Percentiles rank a stretch among this genome's conserved stretches.
These are phyloP conservation scores for Scolanthus callimorphus DNA, from an alignment of 92 coral and sea anemone species.

Conservation along the genomic window DNA sequence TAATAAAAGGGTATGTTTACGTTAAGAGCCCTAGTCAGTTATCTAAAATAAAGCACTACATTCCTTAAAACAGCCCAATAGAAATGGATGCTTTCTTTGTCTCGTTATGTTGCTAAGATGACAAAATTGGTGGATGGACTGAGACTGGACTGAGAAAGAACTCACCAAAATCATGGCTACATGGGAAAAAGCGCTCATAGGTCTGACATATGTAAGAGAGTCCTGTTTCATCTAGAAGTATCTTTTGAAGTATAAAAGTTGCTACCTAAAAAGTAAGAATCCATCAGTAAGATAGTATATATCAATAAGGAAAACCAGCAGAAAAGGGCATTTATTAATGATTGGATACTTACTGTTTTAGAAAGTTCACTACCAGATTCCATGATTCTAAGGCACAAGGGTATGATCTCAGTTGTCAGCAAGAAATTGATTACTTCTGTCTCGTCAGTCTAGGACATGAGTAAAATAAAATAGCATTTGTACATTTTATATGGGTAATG, in stretches of 20 bases:
- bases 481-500: no score
- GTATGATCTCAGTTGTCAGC: slow-evolving; percentile 95
- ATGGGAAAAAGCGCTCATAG: slow-evolving; percentile 95
- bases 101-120: no score
- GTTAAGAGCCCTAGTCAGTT: no score
- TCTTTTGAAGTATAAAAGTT: slow-evolving; percentile 95
- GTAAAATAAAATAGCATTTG: no score
- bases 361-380: slow-evolving; percentile 99
- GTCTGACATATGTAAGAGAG: slow-evolving; percentile 96
- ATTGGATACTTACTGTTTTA: slow-evolving; percentile 94
- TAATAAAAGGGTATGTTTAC: no score
- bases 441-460: slow-evolving; percentile 95
- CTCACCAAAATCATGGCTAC: slow-evolving; percentile 99
- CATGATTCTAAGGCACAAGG: slow-evolving; percentile 92
- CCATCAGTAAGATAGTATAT: no score
- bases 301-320: no score
- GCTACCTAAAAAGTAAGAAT: slow-evolving; percentile 66
- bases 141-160: not conserved
- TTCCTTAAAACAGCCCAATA: no score
- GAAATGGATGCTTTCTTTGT: no score
- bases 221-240: slow-evolving; percentile 96
- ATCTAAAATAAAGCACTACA: no score
- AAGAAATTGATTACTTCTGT: slow-evolving; percentile 96
- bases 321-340: no score
- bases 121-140: no score